A percentile compares a stretch with the other conserved stretches of the same genome.
phyloP scores from a whole-genome alignment of 2,113 vertebrate species.

The Empidonax traillii region DNA sequence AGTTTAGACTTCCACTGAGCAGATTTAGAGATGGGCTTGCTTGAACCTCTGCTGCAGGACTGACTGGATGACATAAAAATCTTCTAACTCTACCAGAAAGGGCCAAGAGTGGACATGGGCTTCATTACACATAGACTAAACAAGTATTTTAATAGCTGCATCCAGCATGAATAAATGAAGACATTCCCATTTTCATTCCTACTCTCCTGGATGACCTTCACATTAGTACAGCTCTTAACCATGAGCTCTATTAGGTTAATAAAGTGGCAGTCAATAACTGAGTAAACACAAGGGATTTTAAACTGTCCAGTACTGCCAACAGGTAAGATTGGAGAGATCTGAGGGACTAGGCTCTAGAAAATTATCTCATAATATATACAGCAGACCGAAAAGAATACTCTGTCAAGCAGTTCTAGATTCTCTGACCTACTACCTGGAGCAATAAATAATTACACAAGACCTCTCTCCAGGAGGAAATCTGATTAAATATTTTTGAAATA shows the following conservation, averaged over 20 bases:
- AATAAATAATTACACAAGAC: neutral
- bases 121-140: neutral
- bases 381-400: neutral
- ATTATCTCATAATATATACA: neutral
- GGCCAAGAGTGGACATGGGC: neutral
- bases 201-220: neutral
- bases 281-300: neutral
- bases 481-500: neutral
- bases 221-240: neutral
- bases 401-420: neutral
- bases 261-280: neutral
- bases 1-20: neutral
- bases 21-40: neutral
- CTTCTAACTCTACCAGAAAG: neutral
- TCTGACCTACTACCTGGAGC: neutral
- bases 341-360: neutral
- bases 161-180: neutral
- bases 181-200: neutral
- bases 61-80: accelerated
- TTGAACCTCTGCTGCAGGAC: neutral
- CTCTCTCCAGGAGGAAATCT: neutral
- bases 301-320: neutral
- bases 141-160: neutral
- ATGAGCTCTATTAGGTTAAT: neutral
- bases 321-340: neutral